Evolutionary conservation across 2,888 invertebrate genomes (phyloP).

Genomic region (Ommatoiulus sabulosus): DNA sequence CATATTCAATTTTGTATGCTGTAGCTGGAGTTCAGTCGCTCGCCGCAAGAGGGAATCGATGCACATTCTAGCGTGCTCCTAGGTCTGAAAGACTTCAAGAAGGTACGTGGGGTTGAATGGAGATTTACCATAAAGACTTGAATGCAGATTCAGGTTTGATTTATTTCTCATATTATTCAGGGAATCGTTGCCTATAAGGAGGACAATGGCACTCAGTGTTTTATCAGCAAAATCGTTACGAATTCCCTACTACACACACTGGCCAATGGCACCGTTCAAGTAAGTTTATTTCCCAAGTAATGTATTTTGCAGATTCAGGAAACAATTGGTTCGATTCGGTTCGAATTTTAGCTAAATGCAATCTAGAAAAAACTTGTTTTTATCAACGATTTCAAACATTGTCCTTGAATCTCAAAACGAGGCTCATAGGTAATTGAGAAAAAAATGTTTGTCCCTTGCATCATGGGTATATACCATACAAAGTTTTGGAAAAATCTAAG

Average conservation of each 20-base stretch:
- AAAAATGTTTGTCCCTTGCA: too few relatives aligned
- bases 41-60: conserved; percentile 38
- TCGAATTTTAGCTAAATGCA: too few relatives aligned
- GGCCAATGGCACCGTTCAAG: conserved; percentile 51
- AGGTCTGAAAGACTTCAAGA: conserved; percentile 38
- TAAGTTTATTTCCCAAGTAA: background rate
- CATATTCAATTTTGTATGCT: background rate
- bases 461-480: too few relatives aligned
- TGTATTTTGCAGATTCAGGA: too few relatives aligned
- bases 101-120: background rate
- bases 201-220: conserved; percentile 49
- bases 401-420: too few relatives aligned
- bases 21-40: conserved; percentile 51
- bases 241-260: background rate
- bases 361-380: too few relatives aligned
- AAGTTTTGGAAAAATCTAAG: too few relatives aligned
- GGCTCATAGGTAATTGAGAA: too few relatives aligned
- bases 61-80: background rate
- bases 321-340: too few relatives aligned
- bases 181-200: conserved; percentile 45
- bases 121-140: background rate
- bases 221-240: conserved; percentile 7
- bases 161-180: background rate
- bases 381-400: too few relatives aligned
- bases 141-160: background rate